Conservation (phyloP, 2,888 invertebrate species). For the Tetragonula carbonaria region DNA sequence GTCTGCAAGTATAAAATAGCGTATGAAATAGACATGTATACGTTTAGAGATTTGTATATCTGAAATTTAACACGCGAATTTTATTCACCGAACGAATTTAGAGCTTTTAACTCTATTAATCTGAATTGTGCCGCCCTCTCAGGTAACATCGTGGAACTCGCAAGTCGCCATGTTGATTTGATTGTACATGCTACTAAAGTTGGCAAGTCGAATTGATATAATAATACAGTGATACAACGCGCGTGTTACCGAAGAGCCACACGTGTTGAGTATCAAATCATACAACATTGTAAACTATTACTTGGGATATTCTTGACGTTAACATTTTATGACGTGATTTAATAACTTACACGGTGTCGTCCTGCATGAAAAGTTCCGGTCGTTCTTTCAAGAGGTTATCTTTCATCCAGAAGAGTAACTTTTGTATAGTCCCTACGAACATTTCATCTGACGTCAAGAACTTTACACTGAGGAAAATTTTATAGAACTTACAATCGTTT, state of each 20-base stretch:
- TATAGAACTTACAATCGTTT: conserved; percentile 85
- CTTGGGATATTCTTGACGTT: background rate
- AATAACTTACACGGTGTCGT: conserved; percentile 85
- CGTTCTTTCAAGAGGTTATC: conserved; percentile 93
- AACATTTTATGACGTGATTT: background rate
- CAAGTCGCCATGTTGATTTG: conserved; percentile 52
- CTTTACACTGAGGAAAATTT: background rate
- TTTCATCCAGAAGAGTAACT: conserved; percentile 92
- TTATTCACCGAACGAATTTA: background rate
- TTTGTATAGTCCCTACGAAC: conserved; percentile 88
- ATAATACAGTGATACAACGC: conserved; percentile 31
- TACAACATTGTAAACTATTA: background rate
- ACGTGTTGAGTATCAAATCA: conserved; percentile 29
- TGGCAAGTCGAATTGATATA: conserved; percentile 46
- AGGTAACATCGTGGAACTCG: background rate
- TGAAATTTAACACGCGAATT: background rate
- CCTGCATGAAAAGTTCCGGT: conserved; percentile 88
- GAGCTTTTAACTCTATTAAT: background rate
- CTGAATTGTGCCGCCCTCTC: conserved; percentile 40
- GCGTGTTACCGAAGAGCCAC: conserved; percentile 31
- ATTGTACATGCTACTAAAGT: conserved; percentile 30
- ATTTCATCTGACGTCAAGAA: conserved; percentile 25
- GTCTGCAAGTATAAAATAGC: conserved; percentile 80
- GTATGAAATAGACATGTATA: background rate
- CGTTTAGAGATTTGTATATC: background rate